Conservation (phyloP, 2,888 invertebrate species). For the Choreutis nemorana region DNA sequence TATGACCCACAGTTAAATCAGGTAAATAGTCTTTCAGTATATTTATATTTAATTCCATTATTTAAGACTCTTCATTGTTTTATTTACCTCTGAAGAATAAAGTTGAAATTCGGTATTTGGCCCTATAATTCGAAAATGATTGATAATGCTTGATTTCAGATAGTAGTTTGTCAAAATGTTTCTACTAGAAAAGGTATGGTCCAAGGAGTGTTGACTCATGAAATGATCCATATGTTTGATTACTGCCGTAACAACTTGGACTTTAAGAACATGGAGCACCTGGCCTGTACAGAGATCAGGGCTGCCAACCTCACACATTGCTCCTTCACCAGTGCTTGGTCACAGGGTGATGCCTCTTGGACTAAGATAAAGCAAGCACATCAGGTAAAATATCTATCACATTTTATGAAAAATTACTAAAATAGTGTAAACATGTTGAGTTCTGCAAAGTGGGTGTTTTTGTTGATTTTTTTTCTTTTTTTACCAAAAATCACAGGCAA, state of each 20-base stretch:
- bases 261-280: conserved; percentile 88
- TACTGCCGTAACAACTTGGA: conserved; percentile 88
- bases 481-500: neutral
- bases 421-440: too few species aligned
- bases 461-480: conserved; percentile 1
- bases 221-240: conserved; percentile 97
- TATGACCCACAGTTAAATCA: conserved; percentile 88
- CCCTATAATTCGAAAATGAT: neutral
- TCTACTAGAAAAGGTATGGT: conserved; percentile 73
- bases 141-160: conserved; percentile 57
- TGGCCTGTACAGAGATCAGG: conserved; percentile 95
- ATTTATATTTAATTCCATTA: conserved; percentile 1
- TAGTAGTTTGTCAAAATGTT: conserved; percentile 92
- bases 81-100: too few species aligned
- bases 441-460: neutral
- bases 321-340: conserved; percentile 82
- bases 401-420: neutral
- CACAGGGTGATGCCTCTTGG: conserved; percentile 78
- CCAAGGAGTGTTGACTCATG: conserved; percentile 86
- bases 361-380: conserved; percentile 78
- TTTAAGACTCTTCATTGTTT: neutral
- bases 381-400: conserved; percentile 60
- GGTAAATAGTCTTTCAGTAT: conserved; percentile 18
- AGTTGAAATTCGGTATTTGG: too few species aligned
- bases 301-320: conserved; percentile 96